These are phyloP conservation scores for Galerucella nymphaeae DNA, from an alignment of 2,888 invertebrate species.

Conservation along the genomic window DNA sequence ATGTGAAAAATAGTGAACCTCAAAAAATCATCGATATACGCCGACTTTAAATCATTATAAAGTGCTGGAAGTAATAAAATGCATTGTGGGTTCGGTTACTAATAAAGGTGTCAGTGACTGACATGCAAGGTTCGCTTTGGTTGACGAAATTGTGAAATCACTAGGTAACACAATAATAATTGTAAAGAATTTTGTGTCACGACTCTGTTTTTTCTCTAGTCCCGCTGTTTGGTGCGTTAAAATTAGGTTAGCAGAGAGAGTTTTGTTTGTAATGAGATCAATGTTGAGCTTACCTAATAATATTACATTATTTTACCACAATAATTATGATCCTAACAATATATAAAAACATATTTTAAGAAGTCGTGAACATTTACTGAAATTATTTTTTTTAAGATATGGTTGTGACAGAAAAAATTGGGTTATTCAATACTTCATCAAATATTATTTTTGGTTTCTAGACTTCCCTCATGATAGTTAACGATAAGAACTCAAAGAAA, in stretches of 20 bases:
- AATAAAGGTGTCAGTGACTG: constrained; percentile 43
- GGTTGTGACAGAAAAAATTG: no score
- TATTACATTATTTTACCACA: background rate
- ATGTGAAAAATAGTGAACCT: background rate
- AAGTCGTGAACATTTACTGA: no score
- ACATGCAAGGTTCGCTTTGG: constrained; percentile 35
- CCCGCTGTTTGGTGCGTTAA: constrained; percentile 31
- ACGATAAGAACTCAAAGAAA: no score
- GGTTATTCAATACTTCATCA: no score
- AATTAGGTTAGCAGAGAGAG: constrained; percentile 32
- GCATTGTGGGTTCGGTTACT: constrained; percentile 46
- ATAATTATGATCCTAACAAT: background rate
- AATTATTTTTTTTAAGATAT: no score
- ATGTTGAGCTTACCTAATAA: constrained; percentile 1
- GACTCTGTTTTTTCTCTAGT: constrained; percentile 22
- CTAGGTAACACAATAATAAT: constrained; percentile 30
- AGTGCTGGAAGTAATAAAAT: constrained; percentile 18
- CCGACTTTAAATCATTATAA: background rate
- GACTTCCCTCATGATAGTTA: no score
- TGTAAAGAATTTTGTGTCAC: constrained; percentile 33
- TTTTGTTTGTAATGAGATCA: background rate
- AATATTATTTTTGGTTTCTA: no score
- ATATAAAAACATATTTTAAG: background rate
- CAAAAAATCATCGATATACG: background rate
- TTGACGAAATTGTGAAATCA: constrained; percentile 35